Evolutionary conservation across 2,888 invertebrate genomes (phyloP), one percentile per base, ranked within the genome.

Genomic region (Drepanosiphum platanoidis): DNA sequence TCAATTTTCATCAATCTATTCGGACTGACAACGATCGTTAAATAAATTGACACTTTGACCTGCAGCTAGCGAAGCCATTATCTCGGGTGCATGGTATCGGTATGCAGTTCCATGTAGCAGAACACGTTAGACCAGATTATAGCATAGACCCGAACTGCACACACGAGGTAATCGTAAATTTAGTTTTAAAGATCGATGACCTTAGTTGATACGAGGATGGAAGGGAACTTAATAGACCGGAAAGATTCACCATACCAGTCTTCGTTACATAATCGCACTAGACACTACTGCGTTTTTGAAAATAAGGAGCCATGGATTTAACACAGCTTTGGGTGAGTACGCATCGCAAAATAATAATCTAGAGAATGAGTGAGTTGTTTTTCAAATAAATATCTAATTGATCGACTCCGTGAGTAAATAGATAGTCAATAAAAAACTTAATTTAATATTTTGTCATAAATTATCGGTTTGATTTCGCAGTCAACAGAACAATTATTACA

Each of bases 101-200:
- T 52, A 68, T 68, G 77, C 39, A 64, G 77, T 78, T 78, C 42
- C 61, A 30, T 61, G 52, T 61, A 18, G 9, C 75, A 75, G 68
- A 77, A 84, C 84, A 84, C 36, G 75, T 77, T 68, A 66, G 77
- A 84, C 84, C 84, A 84, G 75, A 77, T 77, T 84, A 70, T 58
- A n/a, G 58, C 68, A 68, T 39, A 70, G 75, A 30, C 66, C 68
- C 39, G 36, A 82, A 66, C 83, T 68, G 66, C 84, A 30, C 52
- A 30, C 52, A 22, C 74, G 13, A 66, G 36, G 7, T 68, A 64
- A 84, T 75, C 32, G 66, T 66, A 46, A 18, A 83, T 84, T 84
- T 77, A 13, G 8, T 68, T 58, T 68, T 77, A 36, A 68, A 77
- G 84, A 77, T 84, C 84, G 84, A 84, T 77, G 84, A 84, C 74